Evolutionary conservation across 2,888 invertebrate genomes (phyloP), one percentile per base, ranked within the genome.

Genomic region (Drymonia ruficornis): DNA sequence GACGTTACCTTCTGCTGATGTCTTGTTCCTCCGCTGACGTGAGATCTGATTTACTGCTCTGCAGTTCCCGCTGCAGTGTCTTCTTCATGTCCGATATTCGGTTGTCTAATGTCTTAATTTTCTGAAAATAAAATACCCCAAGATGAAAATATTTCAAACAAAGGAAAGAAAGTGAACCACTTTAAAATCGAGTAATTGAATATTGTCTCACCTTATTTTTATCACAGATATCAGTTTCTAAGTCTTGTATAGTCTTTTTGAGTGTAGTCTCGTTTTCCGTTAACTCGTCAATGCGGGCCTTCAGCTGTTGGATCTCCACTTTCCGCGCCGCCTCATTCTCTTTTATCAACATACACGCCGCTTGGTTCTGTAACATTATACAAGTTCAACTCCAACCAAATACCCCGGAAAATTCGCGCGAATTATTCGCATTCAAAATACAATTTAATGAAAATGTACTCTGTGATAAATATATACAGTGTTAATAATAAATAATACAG

Each of bases 31-130:
- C 92, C 0, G 94, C 95, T 1, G 95, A 94, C 0, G 93, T 81
- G 45, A 94, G 87, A 63, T 94, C 94, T 2, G 93, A 89, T 67
- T 94, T 94, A 70, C 93, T 94, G 71, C 94, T 95, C 71, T 95
- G 95, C 52, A 98, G 89, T 86, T 98, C 98, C 63, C 96, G 94
- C 79, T 98, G 98, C 50, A 98, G 91, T 0, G 98, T 97, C 84
- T 98, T 98, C 84, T 98, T 98, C 94, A 98, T 95, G 80, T 98
- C 98, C 18, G 95, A 94, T 82, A 98, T 89, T 69, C 98, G 95
- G 84, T 98, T 96, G 83, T 98, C 97, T 74, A 98, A 94, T 16
- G 96, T 95, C 91, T 97, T 97, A 70, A 98, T 96, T 87, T 95
- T 96, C 97, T 97, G 83, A 40, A 93, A 86, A 43, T 12, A 49